Percentiles rank a stretch among this genome's conserved stretches.
Conservation (phyloP, 2,797 vertebrate genomes). For the Sylvilagus floridanus region DNA sequence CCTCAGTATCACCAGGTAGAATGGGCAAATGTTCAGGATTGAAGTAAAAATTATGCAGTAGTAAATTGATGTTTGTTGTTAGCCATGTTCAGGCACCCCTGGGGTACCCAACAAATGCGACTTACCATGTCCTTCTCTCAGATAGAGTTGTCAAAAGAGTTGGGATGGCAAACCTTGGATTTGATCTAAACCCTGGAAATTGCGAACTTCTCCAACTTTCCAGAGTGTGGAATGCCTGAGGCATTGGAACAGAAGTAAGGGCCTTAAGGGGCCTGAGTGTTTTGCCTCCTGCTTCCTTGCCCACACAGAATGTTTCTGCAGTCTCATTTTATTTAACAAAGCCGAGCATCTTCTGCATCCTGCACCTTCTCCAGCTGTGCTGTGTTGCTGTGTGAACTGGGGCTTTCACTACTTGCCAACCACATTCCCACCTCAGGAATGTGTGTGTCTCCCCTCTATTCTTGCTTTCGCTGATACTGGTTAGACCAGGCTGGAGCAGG, state of each 20-base stretch:
- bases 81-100: background rate
- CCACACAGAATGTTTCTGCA: background rate
- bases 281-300: background rate
- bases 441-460: background rate
- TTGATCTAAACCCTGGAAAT: background rate
- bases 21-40: no score
- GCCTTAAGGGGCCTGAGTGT: background rate
- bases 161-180: background rate
- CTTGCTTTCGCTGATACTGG: no score
- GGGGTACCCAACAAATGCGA: background rate
- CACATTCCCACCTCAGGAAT: background rate
- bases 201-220: background rate
- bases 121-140: background rate
- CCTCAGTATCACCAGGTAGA: background rate
- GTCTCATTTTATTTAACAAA: background rate
- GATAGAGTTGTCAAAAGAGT: background rate
- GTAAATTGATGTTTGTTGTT: fast-evolving
- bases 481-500: background rate
- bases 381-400: background rate
- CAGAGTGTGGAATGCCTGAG: no score
- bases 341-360: background rate
- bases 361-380: fast-evolving
- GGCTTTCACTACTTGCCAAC: background rate
- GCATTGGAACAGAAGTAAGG: background rate
- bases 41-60: fast-evolving